Percentiles rank a stretch among this genome's conserved stretches.
These are phyloP conservation scores for Dendrolimus kikuchii DNA, from an alignment of 1,140 invertebrate species.

Conservation along the genomic window DNA sequence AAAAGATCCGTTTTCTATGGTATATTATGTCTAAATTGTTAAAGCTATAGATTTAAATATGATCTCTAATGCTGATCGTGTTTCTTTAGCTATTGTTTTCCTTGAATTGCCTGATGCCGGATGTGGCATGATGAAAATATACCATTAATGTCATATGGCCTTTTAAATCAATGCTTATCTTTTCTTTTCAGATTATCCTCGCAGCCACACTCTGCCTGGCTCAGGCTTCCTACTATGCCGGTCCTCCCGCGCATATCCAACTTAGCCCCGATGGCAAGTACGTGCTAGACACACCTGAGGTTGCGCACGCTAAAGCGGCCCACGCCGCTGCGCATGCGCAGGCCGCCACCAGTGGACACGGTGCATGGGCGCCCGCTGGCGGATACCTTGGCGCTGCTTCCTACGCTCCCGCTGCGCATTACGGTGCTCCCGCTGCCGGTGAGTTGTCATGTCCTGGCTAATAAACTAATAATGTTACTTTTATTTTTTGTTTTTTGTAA, in stretches of 20 bases:
- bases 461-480: no score
- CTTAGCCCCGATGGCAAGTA: slow-evolving; percentile 62
- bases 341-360: slow-evolving; percentile 37
- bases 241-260: slow-evolving; percentile 54
- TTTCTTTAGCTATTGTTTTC: no score
- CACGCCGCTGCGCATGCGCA: slow-evolving; percentile 58
- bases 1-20: no score
- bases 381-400: slow-evolving; percentile 42
- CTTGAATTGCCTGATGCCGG: no score
- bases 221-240: slow-evolving; percentile 59
- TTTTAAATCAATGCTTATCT: background rate
- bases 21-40: no score
- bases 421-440: slow-evolving; percentile 62
- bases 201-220: slow-evolving; percentile 55
- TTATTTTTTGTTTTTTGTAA: no score
- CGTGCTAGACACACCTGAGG: slow-evolving; percentile 63
- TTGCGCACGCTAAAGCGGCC: slow-evolving; percentile 62
- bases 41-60: no score
- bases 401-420: slow-evolving; percentile 41
- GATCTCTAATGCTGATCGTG: no score
- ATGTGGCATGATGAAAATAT: no score
- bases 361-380: slow-evolving; percentile 49
- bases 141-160: no score
- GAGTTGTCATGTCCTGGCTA: slow-evolving; percentile 4
- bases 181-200: slow-evolving; percentile 51